phyloP scores from a whole-genome alignment of 1,140 invertebrate species.

The Anoplolepis gracilipes region DNA sequence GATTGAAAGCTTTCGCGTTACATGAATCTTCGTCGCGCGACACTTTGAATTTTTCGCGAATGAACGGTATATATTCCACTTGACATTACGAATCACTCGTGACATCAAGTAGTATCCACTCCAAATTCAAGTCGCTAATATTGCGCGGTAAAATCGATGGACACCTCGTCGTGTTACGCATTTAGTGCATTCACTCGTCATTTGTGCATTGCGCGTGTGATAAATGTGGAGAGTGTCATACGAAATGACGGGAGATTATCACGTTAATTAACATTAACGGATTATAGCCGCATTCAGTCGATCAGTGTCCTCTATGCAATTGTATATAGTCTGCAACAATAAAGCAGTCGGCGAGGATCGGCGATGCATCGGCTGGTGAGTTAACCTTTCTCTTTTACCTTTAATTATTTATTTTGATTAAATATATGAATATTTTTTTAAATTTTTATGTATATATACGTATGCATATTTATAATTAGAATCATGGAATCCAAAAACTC shows the following conservation, averaged over 20 bases:
- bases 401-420: neutral
- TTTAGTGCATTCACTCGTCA: neutral
- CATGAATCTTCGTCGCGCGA: too few relatives aligned
- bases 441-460: too few relatives aligned
- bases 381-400: neutral
- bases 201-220: neutral
- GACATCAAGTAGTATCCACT: too few relatives aligned
- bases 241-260: neutral
- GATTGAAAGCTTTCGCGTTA: too few relatives aligned
- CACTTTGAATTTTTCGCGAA: neutral
- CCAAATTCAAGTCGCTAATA: too few relatives aligned
- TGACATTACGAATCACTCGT: too few relatives aligned
- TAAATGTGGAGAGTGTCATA: slow-evolving; percentile 12
- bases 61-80: too few relatives aligned
- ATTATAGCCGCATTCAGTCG: slow-evolving; percentile 3
- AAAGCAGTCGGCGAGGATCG: neutral
- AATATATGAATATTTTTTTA: neutral
- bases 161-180: neutral
- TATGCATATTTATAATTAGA: neutral
- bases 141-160: too few relatives aligned
- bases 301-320: neutral
- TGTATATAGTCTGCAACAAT: neutral
- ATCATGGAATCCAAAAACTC: neutral
- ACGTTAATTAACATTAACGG: slow-evolving; percentile 16
- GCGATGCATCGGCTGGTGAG: neutral